phyloP scores from a whole-genome alignment of 2,113 vertebrate genomes.

The Silurus glanis region DNA sequence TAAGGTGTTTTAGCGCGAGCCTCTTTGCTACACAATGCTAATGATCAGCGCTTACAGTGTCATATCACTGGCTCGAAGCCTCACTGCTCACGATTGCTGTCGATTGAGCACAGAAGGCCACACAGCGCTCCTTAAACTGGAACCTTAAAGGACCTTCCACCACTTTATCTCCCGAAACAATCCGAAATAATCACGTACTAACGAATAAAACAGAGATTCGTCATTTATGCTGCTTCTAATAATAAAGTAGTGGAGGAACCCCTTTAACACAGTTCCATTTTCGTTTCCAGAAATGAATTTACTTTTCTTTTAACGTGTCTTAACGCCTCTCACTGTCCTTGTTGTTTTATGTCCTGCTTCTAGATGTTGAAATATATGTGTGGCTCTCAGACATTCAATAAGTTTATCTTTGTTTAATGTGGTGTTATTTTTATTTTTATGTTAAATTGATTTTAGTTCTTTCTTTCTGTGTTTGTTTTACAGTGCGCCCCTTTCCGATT shows the following conservation, averaged over 20 bases:
- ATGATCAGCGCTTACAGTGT: constrained; percentile 14
- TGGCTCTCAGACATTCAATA: constrained; percentile 26
- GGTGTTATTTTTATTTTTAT: no score
- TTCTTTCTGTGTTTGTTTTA: constrained; percentile 28
- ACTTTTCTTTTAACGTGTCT: constrained; percentile 16
- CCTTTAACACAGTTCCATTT: constrained; percentile 14
- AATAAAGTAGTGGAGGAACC: background rate
- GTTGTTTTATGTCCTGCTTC: constrained; percentile 35
- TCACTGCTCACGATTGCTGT: no score
- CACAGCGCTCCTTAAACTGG: background rate
- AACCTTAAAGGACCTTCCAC: constrained; percentile 24
- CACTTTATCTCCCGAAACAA: background rate
- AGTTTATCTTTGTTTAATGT: constrained; percentile 30
- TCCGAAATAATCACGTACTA: no score
- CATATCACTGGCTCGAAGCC: background rate
- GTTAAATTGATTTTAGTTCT: background rate
- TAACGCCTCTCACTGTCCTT: constrained; percentile 33
- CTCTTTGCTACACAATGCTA: background rate
- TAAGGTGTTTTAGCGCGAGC: background rate
- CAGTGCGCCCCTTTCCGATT: background rate
- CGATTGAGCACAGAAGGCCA: background rate
- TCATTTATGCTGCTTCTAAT: background rate
- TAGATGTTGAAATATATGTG: constrained; percentile 42
- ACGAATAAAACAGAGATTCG: no score
- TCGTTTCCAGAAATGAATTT: background rate